A percentile compares a stretch with the other conserved stretches of the same genome.
Evolutionary conservation across 2,113 vertebrate genomes (phyloP).

Genomic region (Odontesthes bonariensis): DNA sequence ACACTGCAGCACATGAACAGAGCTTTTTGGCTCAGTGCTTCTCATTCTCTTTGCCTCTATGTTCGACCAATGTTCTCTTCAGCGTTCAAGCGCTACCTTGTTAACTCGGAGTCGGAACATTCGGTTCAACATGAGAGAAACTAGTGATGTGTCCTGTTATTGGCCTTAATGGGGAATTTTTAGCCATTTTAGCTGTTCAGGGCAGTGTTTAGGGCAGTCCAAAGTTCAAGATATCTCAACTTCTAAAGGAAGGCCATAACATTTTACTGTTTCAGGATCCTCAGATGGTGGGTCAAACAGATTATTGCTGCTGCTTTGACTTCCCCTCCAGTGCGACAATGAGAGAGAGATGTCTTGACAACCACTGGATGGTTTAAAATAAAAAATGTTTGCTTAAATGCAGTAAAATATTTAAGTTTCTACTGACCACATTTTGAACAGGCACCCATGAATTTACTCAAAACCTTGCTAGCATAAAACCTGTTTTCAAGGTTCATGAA

Average conservation of each 20-base stretch:
- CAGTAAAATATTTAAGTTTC: not conserved
- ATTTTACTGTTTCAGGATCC: not conserved
- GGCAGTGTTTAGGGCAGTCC: not conserved
- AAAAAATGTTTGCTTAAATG: not conserved
- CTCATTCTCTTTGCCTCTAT: constrained; percentile 34
- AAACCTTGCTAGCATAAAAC: no score
- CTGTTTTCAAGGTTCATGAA: no score
- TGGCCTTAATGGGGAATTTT: not conserved
- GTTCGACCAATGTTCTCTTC: constrained; percentile 50
- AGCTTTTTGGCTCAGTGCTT: constrained; percentile 68
- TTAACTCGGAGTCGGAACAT: constrained; percentile 59
- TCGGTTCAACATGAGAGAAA: constrained; percentile 17
- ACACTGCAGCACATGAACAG: constrained; percentile 56
- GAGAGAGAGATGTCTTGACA: not conserved
- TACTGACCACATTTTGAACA: not conserved
- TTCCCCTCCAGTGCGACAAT: not conserved
- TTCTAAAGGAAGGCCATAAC: not conserved
- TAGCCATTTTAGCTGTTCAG: not conserved
- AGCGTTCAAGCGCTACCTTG: constrained; percentile 45
- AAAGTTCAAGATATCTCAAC: not conserved
- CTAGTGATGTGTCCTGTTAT: constrained; percentile 20
- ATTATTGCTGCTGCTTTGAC: not conserved
- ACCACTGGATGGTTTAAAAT: not conserved
- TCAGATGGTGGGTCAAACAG: not conserved
- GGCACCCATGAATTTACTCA: not conserved